Evolutionary conservation across 2,888 invertebrate species (phyloP), one percentile per base, ranked within the genome.

Genomic region (Xanthia icteritia): DNA sequence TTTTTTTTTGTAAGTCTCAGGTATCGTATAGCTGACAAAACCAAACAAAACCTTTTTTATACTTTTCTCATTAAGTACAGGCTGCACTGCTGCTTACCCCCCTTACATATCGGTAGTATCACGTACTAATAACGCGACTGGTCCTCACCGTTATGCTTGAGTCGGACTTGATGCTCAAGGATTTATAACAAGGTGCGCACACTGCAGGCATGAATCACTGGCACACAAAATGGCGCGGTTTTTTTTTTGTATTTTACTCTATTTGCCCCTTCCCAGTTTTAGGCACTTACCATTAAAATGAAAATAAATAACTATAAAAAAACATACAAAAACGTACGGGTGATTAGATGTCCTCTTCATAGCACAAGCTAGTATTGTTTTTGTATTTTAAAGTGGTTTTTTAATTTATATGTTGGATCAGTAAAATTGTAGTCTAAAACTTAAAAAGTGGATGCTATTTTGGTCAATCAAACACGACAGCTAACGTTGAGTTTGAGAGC

Each of bases 131-230:
- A 85, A 85, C 83, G 76, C 81, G 77, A 90, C 91, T 87, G 88
- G 87, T 89, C 85, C 81, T 66, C 83, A 91, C 92, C 92, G 92
- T 92, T 92, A 91, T 89, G 79, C 79, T 83, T 88, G 86, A 88
- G 86, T 89, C 81, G 73, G 82, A 86, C 88, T 88, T 90, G 91
- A 91, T 91, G 91, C 88, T 90, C 89, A 88, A 89, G 91, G 91
- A 91, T 91, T 92, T 92, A 92, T 91, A 90, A 90, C 89, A 88
- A 87, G 89, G 86, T 86, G 85, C 74, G 72, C 87, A 89, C 89
- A 92, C 85, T 89, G 88, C 65, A 78, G 88, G 77, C 58, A n/a
- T 69, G 54, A n/a, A 20, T 60, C 6, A 77, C 4, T 36, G 61
- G 68, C 54, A 8, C 58, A 39, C 61, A 11, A 20, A 63, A 31